Base-by-base conservation (phyloP, 2,888 invertebrate species). In the Clitarchus hookeri region DNA sequence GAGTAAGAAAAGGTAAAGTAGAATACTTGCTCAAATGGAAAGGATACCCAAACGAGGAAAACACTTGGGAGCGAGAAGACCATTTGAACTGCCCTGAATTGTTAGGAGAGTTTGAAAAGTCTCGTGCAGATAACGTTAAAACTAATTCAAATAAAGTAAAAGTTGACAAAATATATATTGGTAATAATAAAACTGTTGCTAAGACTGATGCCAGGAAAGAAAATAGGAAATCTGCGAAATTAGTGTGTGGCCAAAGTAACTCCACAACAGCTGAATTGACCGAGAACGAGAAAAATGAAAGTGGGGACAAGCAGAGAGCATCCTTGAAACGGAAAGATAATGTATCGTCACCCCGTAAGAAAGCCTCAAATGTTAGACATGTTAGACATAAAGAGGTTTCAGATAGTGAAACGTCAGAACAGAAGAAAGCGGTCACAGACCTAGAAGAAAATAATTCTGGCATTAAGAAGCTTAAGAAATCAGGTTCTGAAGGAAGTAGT, bases 11-110 rank as follows among this genome's bases (percentile, higher is more conserved):
- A 88, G 94, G 94, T 90, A 92, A 92, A 84, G 93, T 95, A 23
- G 95, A 96, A 88, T 97, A 96, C 90, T 93, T 96, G 83, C 96
- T 97, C 86, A 94, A 95, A 88, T 97, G 97, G 97, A 97, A 97
- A 90, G 97, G 97, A 44, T 97, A 95, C 92, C 93, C 94, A 0
- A 90, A 92, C 25, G 93, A 94, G 84, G 94, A 95, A 87, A 95
- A 96, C 90, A 96, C 96, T 0, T 97, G 97, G 97, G 97, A 97
- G 90, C 96, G 96, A 0, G 96, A 97, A 90, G 93, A 94, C 84
- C 94, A 97, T 91, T 92, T 97, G 85, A 95, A 95, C 89, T 97
- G 97, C 90, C 92, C 94, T 0, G 96, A 96, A 83, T 91, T 96
- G 16, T 95, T 97, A 94, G 93, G 93, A 36, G 95, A 95, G 91